Evolutionary conservation across 1,140 invertebrate species (phyloP).

Genomic region (Onthophagus taurus): DNA sequence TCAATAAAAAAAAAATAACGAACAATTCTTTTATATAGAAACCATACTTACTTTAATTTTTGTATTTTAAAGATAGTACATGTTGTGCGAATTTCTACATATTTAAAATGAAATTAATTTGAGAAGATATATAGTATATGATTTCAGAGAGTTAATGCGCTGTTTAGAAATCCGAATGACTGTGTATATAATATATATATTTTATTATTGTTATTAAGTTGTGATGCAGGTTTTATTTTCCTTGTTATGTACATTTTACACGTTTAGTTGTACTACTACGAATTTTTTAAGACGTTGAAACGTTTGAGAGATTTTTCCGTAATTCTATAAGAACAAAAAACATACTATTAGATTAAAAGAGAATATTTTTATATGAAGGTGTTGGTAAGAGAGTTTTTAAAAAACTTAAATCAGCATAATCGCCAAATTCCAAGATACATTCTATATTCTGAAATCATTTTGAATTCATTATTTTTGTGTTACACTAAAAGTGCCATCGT

Average conservation of each 20-base stretch:
- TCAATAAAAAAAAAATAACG: neutral
- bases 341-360: slow-evolving; percentile 4
- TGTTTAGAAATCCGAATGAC: too few relatives aligned
- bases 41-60: neutral
- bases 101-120: neutral
- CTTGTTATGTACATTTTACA: neutral
- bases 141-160: too few relatives aligned
- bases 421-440: too few relatives aligned
- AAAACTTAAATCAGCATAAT: neutral
- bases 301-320: neutral
- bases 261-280: too few relatives aligned
- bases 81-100: neutral
- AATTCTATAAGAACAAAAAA: neutral
- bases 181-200: neutral
- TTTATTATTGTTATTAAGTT: neutral
- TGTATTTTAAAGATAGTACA: neutral
- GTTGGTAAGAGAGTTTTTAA: slow-evolving; percentile 8
- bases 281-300: too few relatives aligned
- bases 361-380: slow-evolving; percentile 16
- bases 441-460: neutral
- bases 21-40: neutral
- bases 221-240: neutral
- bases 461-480: neutral
- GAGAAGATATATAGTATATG: neutral
- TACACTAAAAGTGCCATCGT: neutral